Percentiles rank a stretch among this genome's conserved stretches.
phyloP scores from a whole-genome alignment of 2,797 vertebrate genomes.

The Dendrocincla tyrannina region DNA sequence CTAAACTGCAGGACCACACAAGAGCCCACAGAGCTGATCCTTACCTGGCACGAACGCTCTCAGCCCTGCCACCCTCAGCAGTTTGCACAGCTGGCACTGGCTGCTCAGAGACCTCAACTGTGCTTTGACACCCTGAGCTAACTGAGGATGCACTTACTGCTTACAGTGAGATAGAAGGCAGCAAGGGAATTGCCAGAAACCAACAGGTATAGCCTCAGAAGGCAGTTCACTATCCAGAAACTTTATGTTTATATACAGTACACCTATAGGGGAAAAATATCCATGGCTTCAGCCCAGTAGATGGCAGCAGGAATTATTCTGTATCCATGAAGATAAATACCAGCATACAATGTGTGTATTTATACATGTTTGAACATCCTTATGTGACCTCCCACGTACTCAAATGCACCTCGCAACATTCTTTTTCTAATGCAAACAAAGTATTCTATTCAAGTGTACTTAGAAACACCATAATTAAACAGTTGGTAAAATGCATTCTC shows the following conservation, averaged over 20 bases:
- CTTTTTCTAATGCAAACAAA: constrained; percentile 67
- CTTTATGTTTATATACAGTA: neutral
- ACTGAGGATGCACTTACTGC: neutral
- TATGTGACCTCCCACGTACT: constrained; percentile 56
- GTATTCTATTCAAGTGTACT: constrained; percentile 68
- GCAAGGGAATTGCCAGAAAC: neutral
- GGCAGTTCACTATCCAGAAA: neutral
- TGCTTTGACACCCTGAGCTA: neutral
- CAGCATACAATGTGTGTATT: neutral
- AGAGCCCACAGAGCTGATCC: neutral
- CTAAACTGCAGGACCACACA: neutral
- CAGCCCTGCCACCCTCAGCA: neutral
- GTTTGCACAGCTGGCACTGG: neutral
- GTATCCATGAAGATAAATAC: neutral
- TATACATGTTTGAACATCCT: neutral
- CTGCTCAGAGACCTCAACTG: neutral
- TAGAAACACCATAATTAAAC: constrained; percentile 79
- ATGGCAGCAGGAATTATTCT: neutral
- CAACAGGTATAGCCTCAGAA: neutral
- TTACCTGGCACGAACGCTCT: neutral
- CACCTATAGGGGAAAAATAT: neutral
- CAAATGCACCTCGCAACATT: constrained; percentile 60
- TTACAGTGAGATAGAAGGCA: neutral
- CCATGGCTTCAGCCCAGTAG: neutral
- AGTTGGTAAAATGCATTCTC: constrained; percentile 85